Conservation (phyloP, 2,888 invertebrate species). For the Pseudococcus viburni region DNA sequence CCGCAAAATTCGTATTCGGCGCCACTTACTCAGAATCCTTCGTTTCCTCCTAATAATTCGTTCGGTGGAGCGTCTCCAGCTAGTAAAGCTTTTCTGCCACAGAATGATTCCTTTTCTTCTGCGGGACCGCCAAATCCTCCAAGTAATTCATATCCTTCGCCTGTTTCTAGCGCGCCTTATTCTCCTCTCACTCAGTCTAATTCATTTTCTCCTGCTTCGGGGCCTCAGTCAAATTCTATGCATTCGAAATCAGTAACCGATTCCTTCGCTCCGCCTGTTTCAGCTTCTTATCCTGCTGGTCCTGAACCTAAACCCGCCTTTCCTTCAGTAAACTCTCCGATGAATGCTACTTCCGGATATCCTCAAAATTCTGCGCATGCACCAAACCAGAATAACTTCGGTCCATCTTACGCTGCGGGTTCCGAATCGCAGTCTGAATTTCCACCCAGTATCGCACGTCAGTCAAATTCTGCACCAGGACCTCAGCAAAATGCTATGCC, state of each 20-base stretch:
- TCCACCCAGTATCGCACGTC: background rate
- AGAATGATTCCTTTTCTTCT: conserved; percentile 13
- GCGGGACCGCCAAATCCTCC: conserved; percentile 1
- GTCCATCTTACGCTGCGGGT: background rate
- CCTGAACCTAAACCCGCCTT: background rate
- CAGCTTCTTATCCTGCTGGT: background rate
- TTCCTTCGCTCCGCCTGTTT: background rate
- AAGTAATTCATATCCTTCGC: background rate
- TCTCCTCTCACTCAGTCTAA: background rate
- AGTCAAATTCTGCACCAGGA: background rate
- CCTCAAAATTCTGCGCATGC: background rate
- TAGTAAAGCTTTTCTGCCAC: background rate
- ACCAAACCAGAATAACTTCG: background rate
- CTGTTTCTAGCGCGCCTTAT: background rate
- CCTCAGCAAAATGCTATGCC: background rate
- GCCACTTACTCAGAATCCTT: background rate
- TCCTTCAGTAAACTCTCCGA: background rate
- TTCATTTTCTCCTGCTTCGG: background rate
- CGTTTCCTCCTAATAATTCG: background rate
- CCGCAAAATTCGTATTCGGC: conserved; percentile 13
- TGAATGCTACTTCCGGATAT: background rate
- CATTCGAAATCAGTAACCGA: background rate
- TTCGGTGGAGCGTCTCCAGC: background rate
- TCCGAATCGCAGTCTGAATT: background rate
- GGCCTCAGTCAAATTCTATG: no score